phyloP scores from a whole-genome alignment of 2,113 vertebrate genomes.

The Trichechus manatus region DNA sequence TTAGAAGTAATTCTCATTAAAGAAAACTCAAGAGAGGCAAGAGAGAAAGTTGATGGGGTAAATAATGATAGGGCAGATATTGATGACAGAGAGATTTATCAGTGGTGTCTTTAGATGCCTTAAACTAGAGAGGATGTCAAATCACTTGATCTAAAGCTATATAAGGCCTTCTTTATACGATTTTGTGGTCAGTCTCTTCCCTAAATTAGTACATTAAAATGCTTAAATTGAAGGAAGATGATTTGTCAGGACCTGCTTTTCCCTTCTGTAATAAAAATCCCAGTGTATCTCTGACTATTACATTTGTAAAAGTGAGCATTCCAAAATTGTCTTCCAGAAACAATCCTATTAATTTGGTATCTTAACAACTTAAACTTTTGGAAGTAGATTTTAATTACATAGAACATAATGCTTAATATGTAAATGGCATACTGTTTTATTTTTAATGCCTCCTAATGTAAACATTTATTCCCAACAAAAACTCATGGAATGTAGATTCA shows the following conservation, averaged over 20 bases:
- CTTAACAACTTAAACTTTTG: neutral
- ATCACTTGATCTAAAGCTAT: neutral
- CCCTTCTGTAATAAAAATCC: neutral
- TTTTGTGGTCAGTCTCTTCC: neutral
- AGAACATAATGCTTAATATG: neutral
- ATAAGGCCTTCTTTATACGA: neutral
- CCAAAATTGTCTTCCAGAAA: neutral
- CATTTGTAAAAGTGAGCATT: neutral
- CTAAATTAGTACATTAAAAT: neutral
- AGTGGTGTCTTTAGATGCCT: neutral
- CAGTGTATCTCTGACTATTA: neutral
- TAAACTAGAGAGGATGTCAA: neutral
- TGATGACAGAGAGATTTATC: neutral
- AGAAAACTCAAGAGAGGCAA: neutral
- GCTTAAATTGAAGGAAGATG: neutral
- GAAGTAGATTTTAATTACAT: neutral
- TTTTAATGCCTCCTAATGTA: neutral
- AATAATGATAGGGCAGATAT: neutral
- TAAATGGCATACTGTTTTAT: neutral
- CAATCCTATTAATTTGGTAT: neutral
- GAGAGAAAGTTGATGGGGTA: neutral
- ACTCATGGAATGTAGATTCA: neutral
- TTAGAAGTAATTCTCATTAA: neutral
- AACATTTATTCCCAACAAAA: neutral
- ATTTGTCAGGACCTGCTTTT: neutral